Percentiles rank a stretch among this genome's conserved stretches.
Evolutionary conservation across 2,113 vertebrate genomes (phyloP).

Genomic region (Cebus imitator): DNA sequence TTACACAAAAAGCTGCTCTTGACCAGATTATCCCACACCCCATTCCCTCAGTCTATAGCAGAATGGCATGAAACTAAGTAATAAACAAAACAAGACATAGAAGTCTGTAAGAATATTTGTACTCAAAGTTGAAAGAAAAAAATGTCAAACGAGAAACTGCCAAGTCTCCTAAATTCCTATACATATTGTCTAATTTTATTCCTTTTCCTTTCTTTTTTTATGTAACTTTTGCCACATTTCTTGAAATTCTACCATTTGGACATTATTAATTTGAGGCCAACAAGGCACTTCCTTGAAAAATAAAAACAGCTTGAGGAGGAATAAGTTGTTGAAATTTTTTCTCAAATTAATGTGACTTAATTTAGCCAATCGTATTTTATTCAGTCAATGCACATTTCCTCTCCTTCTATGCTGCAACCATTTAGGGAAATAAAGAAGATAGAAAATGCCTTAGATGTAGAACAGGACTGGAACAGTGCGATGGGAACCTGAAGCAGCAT

Average conservation of each 20-base stretch:
- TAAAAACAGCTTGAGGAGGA: not conserved
- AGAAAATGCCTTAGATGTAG: not conserved
- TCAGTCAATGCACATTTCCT: not conserved
- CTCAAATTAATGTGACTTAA: not conserved
- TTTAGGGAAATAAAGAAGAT: accelerated
- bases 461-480: too few relatives aligned
- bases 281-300: not conserved
- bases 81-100: not conserved
- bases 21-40: not conserved
- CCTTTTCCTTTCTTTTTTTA: not conserved
- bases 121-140: not conserved
- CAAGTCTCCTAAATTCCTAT: too few relatives aligned
- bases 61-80: not conserved
- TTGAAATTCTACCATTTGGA: not conserved
- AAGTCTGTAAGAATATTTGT: not conserved
- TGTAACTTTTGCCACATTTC: not conserved
- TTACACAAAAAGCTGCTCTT: not conserved
- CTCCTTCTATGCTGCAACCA: not conserved
- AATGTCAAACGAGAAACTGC: not conserved
- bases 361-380: not conserved
- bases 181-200: not conserved
- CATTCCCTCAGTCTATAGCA: not conserved
- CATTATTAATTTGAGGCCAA: not conserved
- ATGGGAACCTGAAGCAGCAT: not conserved
- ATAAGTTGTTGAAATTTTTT: not conserved